Evolutionary conservation across 2,797 vertebrate species (phyloP).

Genomic region (Numenius phaeopus): DNA sequence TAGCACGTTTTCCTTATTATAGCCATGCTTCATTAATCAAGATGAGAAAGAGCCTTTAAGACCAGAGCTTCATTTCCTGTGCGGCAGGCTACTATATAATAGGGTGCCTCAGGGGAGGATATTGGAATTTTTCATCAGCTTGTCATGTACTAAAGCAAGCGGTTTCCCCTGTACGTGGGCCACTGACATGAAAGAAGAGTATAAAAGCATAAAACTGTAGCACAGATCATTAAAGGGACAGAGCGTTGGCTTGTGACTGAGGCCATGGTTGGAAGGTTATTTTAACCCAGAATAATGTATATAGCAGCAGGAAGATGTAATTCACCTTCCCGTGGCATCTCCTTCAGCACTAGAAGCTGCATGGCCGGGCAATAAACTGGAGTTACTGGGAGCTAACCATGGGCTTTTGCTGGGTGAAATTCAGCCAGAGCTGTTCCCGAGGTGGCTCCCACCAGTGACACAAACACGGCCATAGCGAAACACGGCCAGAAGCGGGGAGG

Average conservation of each 20-base stretch:
- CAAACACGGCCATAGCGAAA: background rate
- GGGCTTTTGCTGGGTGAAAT: background rate
- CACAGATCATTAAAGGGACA: too few species aligned
- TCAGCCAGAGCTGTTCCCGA: fast-evolving
- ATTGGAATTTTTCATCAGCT: background rate
- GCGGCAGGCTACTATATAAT: background rate
- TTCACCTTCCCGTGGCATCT: background rate
- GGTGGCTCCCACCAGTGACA: background rate
- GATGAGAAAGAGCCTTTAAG: background rate
- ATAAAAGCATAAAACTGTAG: background rate
- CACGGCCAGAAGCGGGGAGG: background rate
- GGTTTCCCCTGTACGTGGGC: background rate
- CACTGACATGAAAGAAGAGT: too few species aligned
- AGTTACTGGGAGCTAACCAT: fast-evolving
- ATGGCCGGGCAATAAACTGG: background rate
- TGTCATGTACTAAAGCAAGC: background rate
- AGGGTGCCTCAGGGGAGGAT: background rate
- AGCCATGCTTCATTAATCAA: background rate
- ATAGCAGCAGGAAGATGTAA: background rate
- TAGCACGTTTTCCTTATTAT: background rate
- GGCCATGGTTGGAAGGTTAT: background rate
- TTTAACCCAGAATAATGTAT: background rate
- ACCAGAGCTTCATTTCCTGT: background rate
- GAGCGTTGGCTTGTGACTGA: background rate
- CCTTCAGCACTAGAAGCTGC: background rate